Evolutionary conservation across 1,140 invertebrate genomes (phyloP), one percentile per base, ranked within the genome.

Genomic region (Anagrus nilaparvatae): DNA sequence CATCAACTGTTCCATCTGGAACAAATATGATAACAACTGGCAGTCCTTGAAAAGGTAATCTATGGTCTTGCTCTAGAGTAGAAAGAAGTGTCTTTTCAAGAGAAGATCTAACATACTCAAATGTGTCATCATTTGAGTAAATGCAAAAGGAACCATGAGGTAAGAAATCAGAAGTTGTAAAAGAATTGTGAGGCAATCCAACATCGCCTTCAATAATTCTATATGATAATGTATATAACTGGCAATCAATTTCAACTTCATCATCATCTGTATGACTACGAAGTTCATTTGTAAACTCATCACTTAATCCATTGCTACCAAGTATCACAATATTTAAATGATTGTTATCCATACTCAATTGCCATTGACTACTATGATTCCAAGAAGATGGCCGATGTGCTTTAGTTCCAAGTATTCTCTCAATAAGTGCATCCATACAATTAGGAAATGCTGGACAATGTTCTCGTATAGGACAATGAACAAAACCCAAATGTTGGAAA

Each of bases 401-500:
- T 63, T 81, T 82, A 25, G 78, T 77, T 29, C 78, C 73, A 43
- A 88, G 69, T 53, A 85, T 76, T 53, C 82, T 67, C 62, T 84
- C 83, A 51, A 88, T 82, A n/a, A 87, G 61, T 35, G 77, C 76
- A 64, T 97, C 93, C 65, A 93, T 83, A 63, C 92, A 97, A 67
- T 87, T 84, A 40, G 82, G 78, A 65, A 82, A 87, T 28, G 86
- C 85, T 16, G 89, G 90, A 62, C 94, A 97, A 61, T 93, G 87
- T 62, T 96, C 92, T 23, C 85, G 70, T 56, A 92, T 87, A 10
- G 93, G 91, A 67, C 87, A 92, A 65, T 97, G 92, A 32, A 97
- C 84, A 69, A 97, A 97, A 36, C 92, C 91, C 19, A 97, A 69
- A 68, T 97, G 93, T 61, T 94, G 90, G 47, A 95, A 87, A 18